Conservation (phyloP, 2,113 vertebrate genomes). For the Neomonachus schauinslandi region DNA sequence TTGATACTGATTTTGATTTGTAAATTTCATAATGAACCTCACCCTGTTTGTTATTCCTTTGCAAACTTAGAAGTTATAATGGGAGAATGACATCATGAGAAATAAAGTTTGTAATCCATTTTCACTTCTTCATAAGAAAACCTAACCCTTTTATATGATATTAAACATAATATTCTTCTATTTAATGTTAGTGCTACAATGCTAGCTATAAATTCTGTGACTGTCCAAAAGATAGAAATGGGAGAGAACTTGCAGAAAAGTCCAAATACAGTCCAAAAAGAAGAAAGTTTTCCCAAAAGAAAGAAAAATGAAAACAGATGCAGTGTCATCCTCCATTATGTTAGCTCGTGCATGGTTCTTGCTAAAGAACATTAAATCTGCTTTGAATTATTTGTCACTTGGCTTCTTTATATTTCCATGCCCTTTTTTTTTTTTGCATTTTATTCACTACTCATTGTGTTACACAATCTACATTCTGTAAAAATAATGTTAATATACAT, state of each 20-base stretch:
- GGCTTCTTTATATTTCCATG: slow-evolving; percentile 79
- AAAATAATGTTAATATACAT: slow-evolving; percentile 69
- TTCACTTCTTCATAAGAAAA: background rate
- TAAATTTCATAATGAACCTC: slow-evolving; percentile 21
- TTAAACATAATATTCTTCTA: slow-evolving; percentile 11
- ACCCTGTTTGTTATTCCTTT: background rate
- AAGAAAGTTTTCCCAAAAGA: slow-evolving; percentile 78
- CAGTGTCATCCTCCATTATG: slow-evolving; percentile 76
- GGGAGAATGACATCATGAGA: background rate
- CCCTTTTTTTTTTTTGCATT: slow-evolving; percentile 75
- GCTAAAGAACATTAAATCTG: slow-evolving; percentile 78
- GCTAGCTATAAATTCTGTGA: slow-evolving; percentile 38
- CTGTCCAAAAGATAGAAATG: slow-evolving; percentile 55
- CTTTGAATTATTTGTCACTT: slow-evolving; percentile 83
- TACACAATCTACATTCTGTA: slow-evolving; percentile 72
- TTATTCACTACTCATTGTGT: slow-evolving; percentile 76
- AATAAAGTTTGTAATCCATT: background rate
- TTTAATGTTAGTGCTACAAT: background rate
- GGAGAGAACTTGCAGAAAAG: slow-evolving; percentile 50
- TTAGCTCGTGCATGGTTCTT: slow-evolving; percentile 70
- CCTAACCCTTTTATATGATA: background rate
- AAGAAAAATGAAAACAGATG: slow-evolving; percentile 81
- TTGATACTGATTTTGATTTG: background rate
- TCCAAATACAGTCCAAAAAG: slow-evolving; percentile 61
- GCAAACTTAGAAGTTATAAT: background rate